Base-by-base conservation (phyloP, 2,797 vertebrate genomes). In the Amniataba percoides region DNA sequence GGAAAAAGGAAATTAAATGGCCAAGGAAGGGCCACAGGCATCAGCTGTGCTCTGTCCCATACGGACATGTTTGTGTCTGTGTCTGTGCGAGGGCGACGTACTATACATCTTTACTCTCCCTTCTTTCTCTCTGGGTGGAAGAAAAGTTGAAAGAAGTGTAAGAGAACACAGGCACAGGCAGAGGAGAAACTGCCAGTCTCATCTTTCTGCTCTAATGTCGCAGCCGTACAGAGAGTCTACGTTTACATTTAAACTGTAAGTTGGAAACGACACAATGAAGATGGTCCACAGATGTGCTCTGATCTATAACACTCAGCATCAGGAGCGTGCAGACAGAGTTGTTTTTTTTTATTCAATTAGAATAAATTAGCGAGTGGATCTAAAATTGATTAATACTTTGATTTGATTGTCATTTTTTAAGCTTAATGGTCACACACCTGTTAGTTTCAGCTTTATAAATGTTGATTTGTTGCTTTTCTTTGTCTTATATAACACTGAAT, bases 1-100 rank as follows among this genome's bases (percentile, higher is more conserved):
- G 64, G 65, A 81, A 81, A 81, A 60, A 70, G 69, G 71, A 83
- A 88, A 83, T 81, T 2, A 77, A 84, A 79, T 8, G 58, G 62
- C 65, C 49, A 45, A 65, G 48, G 45, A 77, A 68, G 67, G 57
- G 40, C 74, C 52, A 43, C 19, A 73, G 72, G 46, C 69, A 48
- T 56, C 23, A 36, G 61, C 48, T 79, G 23, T 49, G 23, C 9
- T 31, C 3, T 36, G 71, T 76, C 69, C 23, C 18, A 4, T 43
- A 40, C 58, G 66, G 43, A 77, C 21, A 39, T 51, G 25, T 79
- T 23, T 42, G 39, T 64, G 53, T n/a, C 56, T 31, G 27, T 31
- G 34, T 36, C 34, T 57, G 5, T 19, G 48, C 0, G 1, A 63
- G 23, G 59, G 55, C 1, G 23, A 53, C 13, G 23, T 27, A 11